These are phyloP conservation scores for Troilus luridus DNA, from an alignment of 2,888 invertebrate species.

Conservation along the genomic window DNA sequence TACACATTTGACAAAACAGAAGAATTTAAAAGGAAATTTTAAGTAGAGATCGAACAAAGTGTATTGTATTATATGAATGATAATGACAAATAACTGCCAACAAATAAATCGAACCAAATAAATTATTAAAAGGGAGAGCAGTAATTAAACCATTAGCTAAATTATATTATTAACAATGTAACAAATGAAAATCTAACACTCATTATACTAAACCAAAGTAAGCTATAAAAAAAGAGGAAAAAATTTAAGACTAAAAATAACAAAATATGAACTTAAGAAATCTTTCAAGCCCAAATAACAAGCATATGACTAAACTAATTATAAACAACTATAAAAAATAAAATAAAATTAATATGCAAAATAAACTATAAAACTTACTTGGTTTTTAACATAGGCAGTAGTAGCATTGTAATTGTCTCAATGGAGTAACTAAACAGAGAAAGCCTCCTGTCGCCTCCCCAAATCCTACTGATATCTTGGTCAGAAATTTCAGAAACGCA, in stretches of 20 bases:
- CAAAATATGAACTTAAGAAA: background rate
- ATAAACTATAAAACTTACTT: conserved; percentile 75
- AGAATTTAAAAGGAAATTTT: background rate
- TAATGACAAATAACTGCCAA: background rate
- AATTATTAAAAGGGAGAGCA: background rate
- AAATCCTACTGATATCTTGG: conserved; percentile 70
- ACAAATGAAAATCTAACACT: background rate
- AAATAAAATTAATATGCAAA: background rate
- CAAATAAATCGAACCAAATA: background rate
- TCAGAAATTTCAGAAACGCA: conserved; percentile 66
- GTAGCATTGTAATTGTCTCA: conserved; percentile 93
- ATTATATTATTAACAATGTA: background rate
- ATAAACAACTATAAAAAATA: background rate
- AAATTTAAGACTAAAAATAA: background rate
- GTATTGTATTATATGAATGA: background rate
- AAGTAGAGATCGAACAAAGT: background rate
- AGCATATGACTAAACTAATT: background rate
- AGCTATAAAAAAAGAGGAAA: background rate
- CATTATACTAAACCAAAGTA: background rate
- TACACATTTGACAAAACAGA: background rate
- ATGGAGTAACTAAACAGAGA: conserved; percentile 94
- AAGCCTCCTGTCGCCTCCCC: conserved; percentile 84
- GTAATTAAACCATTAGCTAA: background rate
- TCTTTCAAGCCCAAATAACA: background rate
- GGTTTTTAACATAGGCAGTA: conserved; percentile 96